Evolutionary conservation across 2,888 invertebrate species (phyloP), one percentile per base, ranked within the genome.

Genomic region (Lacanobia wlatinum): DNA sequence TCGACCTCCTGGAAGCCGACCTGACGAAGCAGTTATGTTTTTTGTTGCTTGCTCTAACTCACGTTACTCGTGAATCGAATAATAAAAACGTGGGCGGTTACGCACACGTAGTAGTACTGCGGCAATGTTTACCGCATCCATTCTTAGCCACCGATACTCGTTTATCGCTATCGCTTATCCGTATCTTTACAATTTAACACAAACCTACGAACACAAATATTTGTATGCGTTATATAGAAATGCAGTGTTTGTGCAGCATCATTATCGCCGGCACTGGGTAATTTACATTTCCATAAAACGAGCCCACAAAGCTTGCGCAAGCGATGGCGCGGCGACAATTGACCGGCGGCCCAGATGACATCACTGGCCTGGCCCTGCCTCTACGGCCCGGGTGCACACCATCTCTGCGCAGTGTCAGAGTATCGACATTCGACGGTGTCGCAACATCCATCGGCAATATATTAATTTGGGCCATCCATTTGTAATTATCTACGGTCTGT

Each of bases 311-410:
- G 34, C 75, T 86, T 86, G 84, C 78, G 76, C 81, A 86, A 86
- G 78, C 76, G 65, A 80, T 78, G 75, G 78, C 73, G 64, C 78
- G 80, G 85, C 86, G 92, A 91, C 92, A 93, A 92, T 92, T 92
- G 90, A 87, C 84, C 82, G 91, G 78, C 84, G 93, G 86, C 92
- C 91, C 88, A 90, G 88, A 94, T 94, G 94, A 93, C 92, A 91
- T 94, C 94, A 94, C 80, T 78, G 78, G 71, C 73, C 70, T 73
- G 60, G 58, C 58, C 73, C 38, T 50, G 72, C 66, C 74, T 76
- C 72, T 43, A 8, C 69, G 59, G 61, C 78, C 55, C 69, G 61
- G 61, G 73, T 62, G 34, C 53, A 68, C 63, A 74, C 73, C 78
- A 76, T 78, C 75, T 82, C 80, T 73, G 76, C 72, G 70, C 76